phyloP scores from a whole-genome alignment of 2,113 vertebrate species.

The Serilophus lunatus region DNA sequence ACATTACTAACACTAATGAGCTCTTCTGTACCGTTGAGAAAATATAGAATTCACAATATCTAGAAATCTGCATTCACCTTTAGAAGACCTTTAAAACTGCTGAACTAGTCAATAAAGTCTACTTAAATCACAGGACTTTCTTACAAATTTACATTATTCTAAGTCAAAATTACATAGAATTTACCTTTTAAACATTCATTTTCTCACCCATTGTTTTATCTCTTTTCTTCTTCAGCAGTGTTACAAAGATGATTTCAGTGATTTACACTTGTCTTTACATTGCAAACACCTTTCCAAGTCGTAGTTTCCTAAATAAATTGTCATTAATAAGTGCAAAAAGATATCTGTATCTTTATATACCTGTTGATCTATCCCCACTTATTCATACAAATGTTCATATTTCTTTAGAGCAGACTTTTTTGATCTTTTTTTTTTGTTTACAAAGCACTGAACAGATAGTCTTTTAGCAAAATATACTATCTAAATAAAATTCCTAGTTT shows the following conservation, averaged over 20 bases:
- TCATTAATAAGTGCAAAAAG: neutral
- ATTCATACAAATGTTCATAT: neutral
- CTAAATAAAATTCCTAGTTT: neutral
- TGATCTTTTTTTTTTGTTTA: neutral
- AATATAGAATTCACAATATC: neutral
- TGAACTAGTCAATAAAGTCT: neutral
- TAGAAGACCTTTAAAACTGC: neutral
- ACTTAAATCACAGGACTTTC: neutral
- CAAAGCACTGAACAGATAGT: neutral
- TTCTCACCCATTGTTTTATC: neutral
- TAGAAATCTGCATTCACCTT: neutral
- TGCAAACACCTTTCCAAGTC: neutral
- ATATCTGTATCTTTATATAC: neutral
- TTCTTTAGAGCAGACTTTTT: neutral
- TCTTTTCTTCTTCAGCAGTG: neutral
- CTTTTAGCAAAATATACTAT: neutral
- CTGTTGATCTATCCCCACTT: neutral
- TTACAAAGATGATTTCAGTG: neutral
- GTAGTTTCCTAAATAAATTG: neutral
- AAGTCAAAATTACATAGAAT: neutral
- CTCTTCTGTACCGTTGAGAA: neutral
- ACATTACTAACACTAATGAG: neutral
- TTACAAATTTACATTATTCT: neutral
- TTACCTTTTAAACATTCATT: neutral
- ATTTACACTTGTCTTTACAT: neutral